These are phyloP conservation scores for Acropternis orthonyx DNA, from an alignment of 2,797 vertebrate species.

Conservation along the genomic window DNA sequence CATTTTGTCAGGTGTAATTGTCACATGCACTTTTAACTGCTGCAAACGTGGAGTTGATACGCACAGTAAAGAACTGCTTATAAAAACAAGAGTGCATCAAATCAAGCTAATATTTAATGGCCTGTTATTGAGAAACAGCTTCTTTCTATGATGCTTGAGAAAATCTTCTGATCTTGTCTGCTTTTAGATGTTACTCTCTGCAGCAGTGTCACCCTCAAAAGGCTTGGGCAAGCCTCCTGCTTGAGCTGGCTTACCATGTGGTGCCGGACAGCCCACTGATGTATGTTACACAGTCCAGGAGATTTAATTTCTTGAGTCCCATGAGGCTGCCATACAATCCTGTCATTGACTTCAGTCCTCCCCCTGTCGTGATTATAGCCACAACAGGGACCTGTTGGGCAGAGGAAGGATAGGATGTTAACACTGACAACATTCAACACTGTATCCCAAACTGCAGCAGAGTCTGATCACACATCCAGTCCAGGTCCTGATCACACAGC, in stretches of 20 bases:
- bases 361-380: slow-evolving; percentile 86
- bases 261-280: slow-evolving; percentile 86
- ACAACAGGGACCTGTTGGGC: slow-evolving; percentile 79
- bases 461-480: neutral
- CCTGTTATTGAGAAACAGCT: neutral
- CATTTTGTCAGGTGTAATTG: neutral
- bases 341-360: slow-evolving; percentile 85
- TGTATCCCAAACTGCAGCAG: rapidly evolving
- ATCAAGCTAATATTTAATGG: neutral
- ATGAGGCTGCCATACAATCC: slow-evolving; percentile 79
- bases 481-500: neutral
- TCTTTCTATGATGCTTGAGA: neutral
- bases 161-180: neutral
- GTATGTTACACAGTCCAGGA: slow-evolving; percentile 83
- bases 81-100: neutral
- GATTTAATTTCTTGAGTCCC: slow-evolving; percentile 81
- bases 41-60: neutral
- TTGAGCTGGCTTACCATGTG: slow-evolving; percentile 78
- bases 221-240: neutral
- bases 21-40: neutral
- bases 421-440: rapidly evolving
- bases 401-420: neutral
- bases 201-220: neutral
- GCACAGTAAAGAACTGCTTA: neutral
- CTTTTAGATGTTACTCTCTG: neutral